Evolutionary conservation across 1,140 invertebrate species (phyloP).

Genomic region (Diorhabda elongata): DNA sequence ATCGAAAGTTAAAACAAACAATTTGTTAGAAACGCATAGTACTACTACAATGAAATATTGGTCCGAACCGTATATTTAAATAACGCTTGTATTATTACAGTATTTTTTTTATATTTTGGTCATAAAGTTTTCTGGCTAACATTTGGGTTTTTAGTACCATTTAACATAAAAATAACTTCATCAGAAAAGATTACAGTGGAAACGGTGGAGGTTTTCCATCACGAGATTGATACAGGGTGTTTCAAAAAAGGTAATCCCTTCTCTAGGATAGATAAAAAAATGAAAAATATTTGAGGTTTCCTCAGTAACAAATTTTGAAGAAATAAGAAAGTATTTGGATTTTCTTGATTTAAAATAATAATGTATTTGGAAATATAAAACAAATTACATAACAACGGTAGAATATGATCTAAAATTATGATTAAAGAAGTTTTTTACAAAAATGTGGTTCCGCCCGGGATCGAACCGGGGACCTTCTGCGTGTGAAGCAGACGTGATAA

Average conservation of each 20-base stretch:
- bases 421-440: not conserved
- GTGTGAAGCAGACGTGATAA: constrained; percentile 65
- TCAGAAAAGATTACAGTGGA: not conserved
- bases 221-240: no score
- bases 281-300: no score
- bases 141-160: no score
- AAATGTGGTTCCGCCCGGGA: constrained; percentile 67
- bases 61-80: constrained; percentile 44
- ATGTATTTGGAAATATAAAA: no score
- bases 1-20: constrained; percentile 46
- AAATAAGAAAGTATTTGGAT: not conserved
- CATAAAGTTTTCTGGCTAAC: no score
- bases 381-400: no score
- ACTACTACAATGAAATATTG: constrained; percentile 42
- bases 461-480: constrained; percentile 80
- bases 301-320: no score
- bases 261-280: no score
- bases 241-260: no score
- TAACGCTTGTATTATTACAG: not conserved
- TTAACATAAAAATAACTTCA: not conserved
- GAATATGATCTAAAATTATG: no score
- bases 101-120: no score
- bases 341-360: not conserved
- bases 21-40: constrained; percentile 38
- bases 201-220: no score